Evolutionary conservation across 23 tunicate genomes (phyloP).

Genomic region (Ascidia mentula): DNA sequence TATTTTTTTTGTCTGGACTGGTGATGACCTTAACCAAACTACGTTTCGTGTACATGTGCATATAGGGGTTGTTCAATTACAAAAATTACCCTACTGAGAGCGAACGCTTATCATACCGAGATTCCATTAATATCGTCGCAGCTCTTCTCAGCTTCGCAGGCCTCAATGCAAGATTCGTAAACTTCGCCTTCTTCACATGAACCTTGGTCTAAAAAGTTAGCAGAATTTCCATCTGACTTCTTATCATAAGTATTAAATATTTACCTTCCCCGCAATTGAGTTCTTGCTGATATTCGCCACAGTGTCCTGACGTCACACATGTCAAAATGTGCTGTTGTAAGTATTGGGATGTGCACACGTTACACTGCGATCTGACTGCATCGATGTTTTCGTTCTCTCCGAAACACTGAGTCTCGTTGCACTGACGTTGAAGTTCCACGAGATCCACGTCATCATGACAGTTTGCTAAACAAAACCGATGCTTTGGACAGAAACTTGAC

Average conservation of each 20-base stretch:
- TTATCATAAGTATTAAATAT: too few species aligned
- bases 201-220: too few species aligned
- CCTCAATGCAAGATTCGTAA: constrained; percentile 10
- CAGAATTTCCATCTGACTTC: too few species aligned
- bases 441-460: not conserved
- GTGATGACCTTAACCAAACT: too few species aligned
- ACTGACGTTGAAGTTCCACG: not conserved
- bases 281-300: not conserved
- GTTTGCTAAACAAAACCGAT: not conserved
- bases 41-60: too few species aligned
- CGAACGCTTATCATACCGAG: not conserved
- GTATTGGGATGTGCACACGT: not conserved
- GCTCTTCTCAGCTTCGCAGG: constrained; percentile 4
- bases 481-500: too few species aligned
- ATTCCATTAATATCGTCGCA: constrained; percentile 1
- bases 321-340: constrained; percentile 16
- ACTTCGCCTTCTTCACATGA: not conserved
- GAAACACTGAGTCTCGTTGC: not conserved
- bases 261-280: constrained; percentile 10
- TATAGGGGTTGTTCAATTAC: too few species aligned
- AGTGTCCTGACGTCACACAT: constrained; percentile 5
- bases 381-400: not conserved
- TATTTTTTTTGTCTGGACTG: too few species aligned
- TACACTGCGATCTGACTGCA: not conserved
- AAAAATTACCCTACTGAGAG: too few species aligned